Evolutionary conservation across 2,888 invertebrate species (phyloP), one percentile per base, ranked within the genome.

Genomic region (Lymantria dispar): DNA sequence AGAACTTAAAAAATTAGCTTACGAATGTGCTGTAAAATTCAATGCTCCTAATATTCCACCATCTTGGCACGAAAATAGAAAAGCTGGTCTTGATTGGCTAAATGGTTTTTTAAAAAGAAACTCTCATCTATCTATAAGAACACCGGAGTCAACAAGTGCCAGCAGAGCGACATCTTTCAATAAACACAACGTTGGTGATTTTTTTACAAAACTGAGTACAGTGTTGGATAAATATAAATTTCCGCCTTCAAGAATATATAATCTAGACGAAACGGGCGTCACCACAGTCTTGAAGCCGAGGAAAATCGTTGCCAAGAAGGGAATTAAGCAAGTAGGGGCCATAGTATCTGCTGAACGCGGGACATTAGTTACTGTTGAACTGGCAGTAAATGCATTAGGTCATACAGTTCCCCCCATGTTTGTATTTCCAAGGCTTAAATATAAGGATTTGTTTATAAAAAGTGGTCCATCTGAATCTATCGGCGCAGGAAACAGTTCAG

Each of bases 31-130:
- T 9, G 8, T 42, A 3, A 42, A 42, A 42, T 47, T 42, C 10
- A 0, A 42, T 7, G 2, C 22, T 0, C 1, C 0, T 3, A 42
- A 47, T 8, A 47, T 47, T 36, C 47, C 47, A n/a, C 1, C 0
- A 0, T 47, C 47, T 12, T 47, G 47, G 47, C 33, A 47, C 9
- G n/a, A 0, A 22, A 42, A 47, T 47, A 8, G 22, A 36, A 9
- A 42, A 41, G 40, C 47, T 31, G 40, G 33, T 7, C 1, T 31
- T 8, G 41, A 41, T 8, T 47, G 47, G 47, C 13, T 47, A 0
- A 47, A 39, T 3, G 29, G 39, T 15, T 47, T 47, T 46, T 0
- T 46, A 8, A 46, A 46, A 15, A 47, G 40, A n/a, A 40, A 47
- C 15, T 14, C 40, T 0, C 7, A 1, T 7, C 11, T 47, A 11